Base-by-base conservation (phyloP, 2,797 vertebrate genomes). In the Melanotaenia maccullochi region DNA sequence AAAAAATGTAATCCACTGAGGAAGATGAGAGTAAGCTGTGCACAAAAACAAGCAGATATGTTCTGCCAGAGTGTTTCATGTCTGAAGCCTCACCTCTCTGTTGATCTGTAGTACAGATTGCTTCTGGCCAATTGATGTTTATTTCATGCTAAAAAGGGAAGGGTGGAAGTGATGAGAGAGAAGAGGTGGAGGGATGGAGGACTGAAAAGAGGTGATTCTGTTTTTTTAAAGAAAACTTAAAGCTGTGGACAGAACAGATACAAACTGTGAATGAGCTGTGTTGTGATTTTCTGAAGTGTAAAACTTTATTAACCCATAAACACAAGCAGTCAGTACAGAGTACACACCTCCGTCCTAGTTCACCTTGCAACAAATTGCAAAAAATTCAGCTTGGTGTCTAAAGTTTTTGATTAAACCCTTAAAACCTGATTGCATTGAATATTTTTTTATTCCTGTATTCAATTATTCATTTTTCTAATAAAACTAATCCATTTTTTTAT, bases 1-100 rank as follows among this genome's bases (percentile, higher is more conserved):
- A 49, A 54, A n/a, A 51, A 51, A 22, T 9, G 16, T 66, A 75
- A 68, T 76, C 64, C 62, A 65, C 22, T 61, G 62, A 83, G 57
- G 65, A 72, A 56, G 62, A 65, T 70, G 59, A 82, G 71, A 38
- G 44, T 69, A 76, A 83, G 69, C 66, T 74, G 35, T 82, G 71
- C 55, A 63, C 57, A 56, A 67, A 62, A 81, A 68, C 62, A 68
- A 66, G 61, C 76, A 85, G 76, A 73, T 85, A 28, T 79, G 75
- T 65, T 81, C 40, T 63, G 57, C 25, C 32, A 28, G 49, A 57
- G 38, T 22, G 61, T 81, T 70, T 84, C 56, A 71, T 60, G 65
- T 76, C 59, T 71, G 54, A 62, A 75, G 73, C 58, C 62, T 83
- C 56, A 73, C 71, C 67, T 79, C 60, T 70, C 60, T 65, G 32